phyloP scores from a whole-genome alignment of 2,113 vertebrate genomes.

The Dunckerocampus dactyliophorus region DNA sequence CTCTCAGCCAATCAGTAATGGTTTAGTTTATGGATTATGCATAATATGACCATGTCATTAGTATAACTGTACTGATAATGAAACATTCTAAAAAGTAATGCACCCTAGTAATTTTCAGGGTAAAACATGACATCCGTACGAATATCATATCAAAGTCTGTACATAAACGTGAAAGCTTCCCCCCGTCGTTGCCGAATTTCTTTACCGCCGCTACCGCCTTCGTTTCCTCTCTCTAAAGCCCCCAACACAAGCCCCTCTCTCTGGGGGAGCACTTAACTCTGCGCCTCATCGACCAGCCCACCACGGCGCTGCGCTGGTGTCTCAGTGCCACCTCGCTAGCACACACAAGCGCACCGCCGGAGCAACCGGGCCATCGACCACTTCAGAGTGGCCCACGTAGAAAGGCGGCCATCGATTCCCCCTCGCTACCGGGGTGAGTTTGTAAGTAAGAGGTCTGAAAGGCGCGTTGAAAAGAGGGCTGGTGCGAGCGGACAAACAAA shows the following conservation, averaged over 20 bases:
- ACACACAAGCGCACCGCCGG: constrained; percentile 55
- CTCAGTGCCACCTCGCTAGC: constrained; percentile 67
- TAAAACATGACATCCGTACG: constrained; percentile 8
- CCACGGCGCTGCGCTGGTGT: constrained; percentile 57
- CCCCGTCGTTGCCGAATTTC: constrained; percentile 3
- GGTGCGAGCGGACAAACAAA: constrained; percentile 69
- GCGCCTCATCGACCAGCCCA: constrained; percentile 70
- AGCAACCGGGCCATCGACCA: constrained; percentile 71
- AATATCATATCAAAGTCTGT: constrained; percentile 29
- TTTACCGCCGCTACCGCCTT: constrained; percentile 22
- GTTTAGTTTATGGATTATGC: too few relatives aligned
- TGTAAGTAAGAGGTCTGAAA: constrained; percentile 58
- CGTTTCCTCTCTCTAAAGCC: constrained; percentile 43
- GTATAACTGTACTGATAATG: too few relatives aligned
- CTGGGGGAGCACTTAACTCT: constrained; percentile 76
- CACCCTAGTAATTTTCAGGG: constrained; percentile 9
- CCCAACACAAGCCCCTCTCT: constrained; percentile 56
- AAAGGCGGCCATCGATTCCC: constrained; percentile 75
- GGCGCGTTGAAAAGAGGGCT: constrained; percentile 50
- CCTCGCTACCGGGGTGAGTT: constrained; percentile 24
- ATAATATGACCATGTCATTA: too few relatives aligned
- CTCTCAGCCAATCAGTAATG: too few relatives aligned
- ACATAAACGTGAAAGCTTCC: constrained; percentile 32
- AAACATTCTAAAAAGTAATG: too few relatives aligned
- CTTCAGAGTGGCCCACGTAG: constrained; percentile 73